Conservation (phyloP, 2,113 vertebrate genomes). For the Eudorcas thomsonii region DNA sequence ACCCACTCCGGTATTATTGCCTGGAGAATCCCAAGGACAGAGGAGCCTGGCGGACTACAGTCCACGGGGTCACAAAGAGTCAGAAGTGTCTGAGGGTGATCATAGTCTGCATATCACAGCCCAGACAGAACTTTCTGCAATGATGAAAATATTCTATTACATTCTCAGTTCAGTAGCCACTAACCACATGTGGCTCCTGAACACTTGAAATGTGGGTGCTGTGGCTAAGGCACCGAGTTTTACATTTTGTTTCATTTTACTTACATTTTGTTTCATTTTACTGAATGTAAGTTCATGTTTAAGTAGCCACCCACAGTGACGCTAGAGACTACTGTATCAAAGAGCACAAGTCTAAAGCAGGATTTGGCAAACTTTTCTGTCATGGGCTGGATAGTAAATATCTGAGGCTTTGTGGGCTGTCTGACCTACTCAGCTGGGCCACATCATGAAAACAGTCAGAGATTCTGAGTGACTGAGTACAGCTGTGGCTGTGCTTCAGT, state of each 20-base stretch:
- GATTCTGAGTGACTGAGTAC: accelerated
- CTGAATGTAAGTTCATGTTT: neutral
- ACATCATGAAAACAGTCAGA: neutral
- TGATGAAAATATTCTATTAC: accelerated
- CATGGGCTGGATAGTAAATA: accelerated
- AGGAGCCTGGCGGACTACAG: neutral
- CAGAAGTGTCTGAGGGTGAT: neutral
- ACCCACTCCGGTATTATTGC: neutral
- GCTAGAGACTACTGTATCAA: neutral
- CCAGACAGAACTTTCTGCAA: neutral
- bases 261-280: neutral
- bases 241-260: neutral
- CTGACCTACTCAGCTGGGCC: neutral
- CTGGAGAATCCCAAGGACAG: neutral
- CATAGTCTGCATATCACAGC: neutral
- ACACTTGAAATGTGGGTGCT: neutral
- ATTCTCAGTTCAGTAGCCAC: accelerated
- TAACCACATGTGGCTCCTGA: neutral
- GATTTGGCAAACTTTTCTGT: neutral
- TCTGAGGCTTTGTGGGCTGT: neutral
- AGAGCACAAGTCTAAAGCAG: neutral
- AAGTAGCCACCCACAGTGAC: neutral
- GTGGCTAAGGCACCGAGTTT: neutral
- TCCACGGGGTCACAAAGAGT: neutral
- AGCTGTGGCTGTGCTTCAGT: accelerated